phyloP scores from a whole-genome alignment of 1,140 invertebrate genomes.

The Zeugodacus cucurbitae region DNA sequence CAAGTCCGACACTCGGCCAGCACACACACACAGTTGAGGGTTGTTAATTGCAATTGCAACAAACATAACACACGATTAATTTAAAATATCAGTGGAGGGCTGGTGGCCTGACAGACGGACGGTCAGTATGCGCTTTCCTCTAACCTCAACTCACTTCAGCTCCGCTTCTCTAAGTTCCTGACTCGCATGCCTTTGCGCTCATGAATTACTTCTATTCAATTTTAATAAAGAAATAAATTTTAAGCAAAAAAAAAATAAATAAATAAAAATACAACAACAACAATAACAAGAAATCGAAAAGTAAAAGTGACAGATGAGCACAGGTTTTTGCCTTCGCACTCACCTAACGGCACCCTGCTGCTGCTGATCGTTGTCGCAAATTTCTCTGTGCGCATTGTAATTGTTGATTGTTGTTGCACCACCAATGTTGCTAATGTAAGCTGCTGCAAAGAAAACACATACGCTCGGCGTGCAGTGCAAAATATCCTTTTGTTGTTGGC shows the following conservation, averaged over 20 bases:
- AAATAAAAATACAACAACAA: background rate
- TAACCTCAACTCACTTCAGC: background rate
- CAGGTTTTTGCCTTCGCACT: background rate
- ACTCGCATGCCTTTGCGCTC: background rate
- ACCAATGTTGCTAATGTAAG: background rate
- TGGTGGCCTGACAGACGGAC: background rate
- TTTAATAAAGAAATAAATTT: background rate
- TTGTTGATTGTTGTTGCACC: slow-evolving; percentile 10
- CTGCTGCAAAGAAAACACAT: background rate
- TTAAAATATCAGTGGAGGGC: background rate
- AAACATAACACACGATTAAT: background rate
- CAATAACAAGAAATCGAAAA: background rate
- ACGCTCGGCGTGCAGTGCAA: background rate
- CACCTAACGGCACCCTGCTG: background rate
- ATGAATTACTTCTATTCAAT: background rate
- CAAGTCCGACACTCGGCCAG: background rate
- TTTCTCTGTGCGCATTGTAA: background rate
- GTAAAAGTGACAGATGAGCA: slow-evolving; percentile 29
- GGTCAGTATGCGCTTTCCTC: background rate
- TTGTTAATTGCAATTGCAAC: slow-evolving; percentile 19
- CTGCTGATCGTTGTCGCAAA: background rate
- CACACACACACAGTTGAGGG: background rate
- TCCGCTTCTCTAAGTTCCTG: background rate
- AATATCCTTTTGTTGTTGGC: background rate
- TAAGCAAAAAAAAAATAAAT: background rate